Percentiles rank a stretch among this genome's conserved stretches.
Evolutionary conservation across 2,797 vertebrate genomes (phyloP).

Genomic region (Amphiprion clarkii): DNA sequence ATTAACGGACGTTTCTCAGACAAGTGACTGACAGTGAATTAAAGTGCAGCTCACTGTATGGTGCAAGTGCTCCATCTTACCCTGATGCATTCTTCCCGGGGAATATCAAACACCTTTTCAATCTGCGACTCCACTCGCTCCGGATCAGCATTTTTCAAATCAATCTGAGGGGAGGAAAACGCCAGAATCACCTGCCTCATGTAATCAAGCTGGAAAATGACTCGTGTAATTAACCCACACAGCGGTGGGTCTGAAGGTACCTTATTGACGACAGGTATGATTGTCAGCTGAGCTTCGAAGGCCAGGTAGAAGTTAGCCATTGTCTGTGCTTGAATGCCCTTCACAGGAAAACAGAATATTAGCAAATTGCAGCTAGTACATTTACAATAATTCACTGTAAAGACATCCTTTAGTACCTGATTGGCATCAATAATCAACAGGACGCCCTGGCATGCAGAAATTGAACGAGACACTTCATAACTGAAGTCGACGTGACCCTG

Average conservation of each 20-base stretch:
- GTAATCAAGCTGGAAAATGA: not conserved
- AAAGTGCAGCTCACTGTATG: not conserved
- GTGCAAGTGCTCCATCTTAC: slow-evolving; percentile 76
- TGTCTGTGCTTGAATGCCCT: slow-evolving; percentile 98
- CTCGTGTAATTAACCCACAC: not conserved
- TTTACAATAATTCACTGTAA: not conserved
- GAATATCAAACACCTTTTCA: slow-evolving; percentile 95
- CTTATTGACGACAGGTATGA: slow-evolving; percentile 99
- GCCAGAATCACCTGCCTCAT: not conserved
- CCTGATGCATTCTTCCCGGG: slow-evolving; percentile 90
- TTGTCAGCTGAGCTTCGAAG: slow-evolving; percentile 95
- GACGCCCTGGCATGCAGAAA: slow-evolving; percentile 97
- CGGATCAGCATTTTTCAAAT: slow-evolving; percentile 96
- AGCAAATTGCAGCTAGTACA: not conserved
- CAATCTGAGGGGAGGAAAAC: slow-evolving; percentile 86
- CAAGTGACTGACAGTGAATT: not conserved
- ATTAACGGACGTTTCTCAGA: not conserved
- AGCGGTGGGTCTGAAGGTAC: slow-evolving; percentile 74
- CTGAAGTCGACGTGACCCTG: slow-evolving; percentile 99
- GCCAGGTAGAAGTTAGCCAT: slow-evolving; percentile 98
- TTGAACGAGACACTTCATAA: slow-evolving; percentile 96
- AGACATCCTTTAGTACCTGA: slow-evolving; percentile 84
- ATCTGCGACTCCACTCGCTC: slow-evolving; percentile 94
- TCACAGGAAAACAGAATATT: slow-evolving; percentile 26
- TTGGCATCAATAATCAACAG: slow-evolving; percentile 97